Evolutionary conservation across 1,140 invertebrate species (phyloP), one percentile per base, ranked within the genome.

Genomic region (Diprion similis): DNA sequence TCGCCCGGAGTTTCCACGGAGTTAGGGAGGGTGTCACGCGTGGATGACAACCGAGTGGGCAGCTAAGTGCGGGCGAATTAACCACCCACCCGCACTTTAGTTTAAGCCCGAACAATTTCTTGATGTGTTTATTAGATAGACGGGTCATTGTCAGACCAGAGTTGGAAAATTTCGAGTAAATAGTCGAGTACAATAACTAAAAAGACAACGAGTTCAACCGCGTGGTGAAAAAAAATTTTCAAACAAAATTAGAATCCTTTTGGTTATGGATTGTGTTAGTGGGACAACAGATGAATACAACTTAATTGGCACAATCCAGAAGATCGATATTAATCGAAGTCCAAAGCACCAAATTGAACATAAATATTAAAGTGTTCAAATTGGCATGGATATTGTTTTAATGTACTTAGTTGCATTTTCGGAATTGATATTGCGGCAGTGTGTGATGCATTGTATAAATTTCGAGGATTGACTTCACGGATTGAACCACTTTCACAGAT

Each of bases 331-430:
- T 18, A 68, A 3, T 45, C 66, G 19, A 68, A 8, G 66, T 45
- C 11, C 66, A 11, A 68, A 17, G 4, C 18, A 45, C 37, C 75
- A 64, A 77, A 78, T 74, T 73, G 46, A 46, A 72, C 67, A 72
- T 73, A 78, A 73, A 71, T 68, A 78, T 73, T 77, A 71, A 18
- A 68, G 19, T 68, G 7, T 74, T 81, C 77, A 77, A 79, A 78
- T 78, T 79, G 77, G 73, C 68, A 37, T 6, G 24, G 51, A 8
- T 78, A 71, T n/a, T 1, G 24, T 37, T 37, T 37, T 37, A 37
- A 1, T 37, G 2, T 37, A 37, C 2, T 37, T 6, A 6, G 24
- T 37, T 37, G 24, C 24, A 37, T 37, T 37, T 37, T 37, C 24
- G 24, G 1, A 37, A 37, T 37, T 37, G 6, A 37, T 37, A 1